Base-by-base conservation (phyloP, 2,888 invertebrate genomes). In the Galerucella calmariensis region DNA sequence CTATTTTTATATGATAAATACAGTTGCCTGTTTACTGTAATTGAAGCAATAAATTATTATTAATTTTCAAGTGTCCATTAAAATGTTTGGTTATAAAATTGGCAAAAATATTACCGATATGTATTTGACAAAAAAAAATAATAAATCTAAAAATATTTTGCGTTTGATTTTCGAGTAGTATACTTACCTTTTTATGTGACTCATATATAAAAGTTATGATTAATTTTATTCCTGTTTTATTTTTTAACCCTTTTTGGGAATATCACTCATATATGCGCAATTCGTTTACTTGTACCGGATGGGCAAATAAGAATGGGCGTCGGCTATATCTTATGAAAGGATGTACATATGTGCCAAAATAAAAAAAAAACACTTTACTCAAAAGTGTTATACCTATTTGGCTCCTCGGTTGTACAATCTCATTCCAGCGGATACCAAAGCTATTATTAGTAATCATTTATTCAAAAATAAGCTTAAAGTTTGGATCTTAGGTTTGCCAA, bases 11-110 rank as follows among this genome's bases (percentile, higher is more conserved):
- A 14, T 61, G 14, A n/a, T 53, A n/a, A 48, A n/a, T 14, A 2
- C 27, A 14, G n/a, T 44, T 44, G 44, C 63, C 35, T 63, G 44
- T 16, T 35, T 35, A 44, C n/a, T 63, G 63, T 63, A 69, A 71
- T 53, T 9, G 9, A 59, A 71, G 65, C 71, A 71, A 71, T 71
- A 71, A 71, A 44, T 58, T 65, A 53, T 48, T 63, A 70, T 63
- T 41, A 8, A 41, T 70, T 70, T 70, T 63, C 63, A 41, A 41
- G 48, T 69, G 14, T 46, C 59, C 12, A 59, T 44, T 1, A 16
- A 58, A 24, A 9, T 59, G 61, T 16, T 46, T 41, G 35, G 35
- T 41, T 41, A 41, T 41, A 41, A 48, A 46, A 44, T 67, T n/a
- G 27, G 10, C 12, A 67, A 53, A 48, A 41, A 67, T 35, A 35